Evolutionary conservation across 1,140 invertebrate genomes (phyloP), one percentile per base, ranked within the genome.

Genomic region (Nasonia vitripennis): DNA sequence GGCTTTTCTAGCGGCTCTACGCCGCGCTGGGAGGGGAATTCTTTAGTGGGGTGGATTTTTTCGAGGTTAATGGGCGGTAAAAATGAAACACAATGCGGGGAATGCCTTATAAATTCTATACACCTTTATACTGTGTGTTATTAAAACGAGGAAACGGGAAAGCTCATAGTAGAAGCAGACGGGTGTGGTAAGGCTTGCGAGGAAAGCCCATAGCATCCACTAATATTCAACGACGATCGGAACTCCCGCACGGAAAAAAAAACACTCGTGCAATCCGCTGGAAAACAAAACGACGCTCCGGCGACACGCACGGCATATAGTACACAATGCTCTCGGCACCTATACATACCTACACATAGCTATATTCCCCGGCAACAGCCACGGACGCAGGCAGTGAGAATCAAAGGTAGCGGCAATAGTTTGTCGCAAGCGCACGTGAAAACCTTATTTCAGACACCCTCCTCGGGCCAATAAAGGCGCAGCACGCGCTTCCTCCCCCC

Each of bases 401-500:
- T 78, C 75, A 78, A 78, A 78, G 68, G 80, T 81, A 23, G 79
- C 27, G 34, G 14, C 71, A 37, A 45, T 74, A 37, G 80, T 34
- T 74, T 62, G 51, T 75, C n/a, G 81, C 81, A 45, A 20, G 70
- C 45, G 27, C 81, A 70, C 82, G 74, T 78, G 74, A 78, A 78
- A 78, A 84, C 20, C 74, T 84, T 84, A 78, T 84, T 84, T 78
- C 62, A 80, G 70, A 51, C 20, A 68, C n/a, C 31, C 27, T 62
- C 20, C 55, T 62, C 11, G 6, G 77, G 75, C 41, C 83, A 84
- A 84, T 84, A 84, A 84, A 84, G 83, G 75, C 77, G 77, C 75
- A 62, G 82, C 82, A 84, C 82, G 75, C 82, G 82, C 75, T 51
- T 17, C 37, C 6, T 2, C 37, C n/a, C 2, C 34, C 23, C 20